Evolutionary conservation across 2,888 invertebrate genomes (phyloP).

Genomic region (Cordylochernes scorpioides): DNA sequence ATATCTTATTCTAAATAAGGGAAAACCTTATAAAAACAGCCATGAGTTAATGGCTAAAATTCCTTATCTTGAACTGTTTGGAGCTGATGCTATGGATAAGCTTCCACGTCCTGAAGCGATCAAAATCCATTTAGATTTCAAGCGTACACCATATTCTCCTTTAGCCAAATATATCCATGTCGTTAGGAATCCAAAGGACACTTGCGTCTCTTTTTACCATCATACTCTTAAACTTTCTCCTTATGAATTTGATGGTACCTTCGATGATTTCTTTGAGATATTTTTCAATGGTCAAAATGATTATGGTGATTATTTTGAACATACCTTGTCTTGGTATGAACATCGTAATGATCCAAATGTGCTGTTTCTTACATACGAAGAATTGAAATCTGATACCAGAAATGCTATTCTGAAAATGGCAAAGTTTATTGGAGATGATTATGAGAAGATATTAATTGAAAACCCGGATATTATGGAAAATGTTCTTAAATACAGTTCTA

Average conservation of each 20-base stretch:
- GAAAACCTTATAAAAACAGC: background rate
- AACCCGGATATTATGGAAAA: background rate
- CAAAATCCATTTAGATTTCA: conserved; percentile 17
- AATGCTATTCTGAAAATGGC: conserved; percentile 12
- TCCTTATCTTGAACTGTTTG: conserved; percentile 2
- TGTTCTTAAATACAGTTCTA: background rate
- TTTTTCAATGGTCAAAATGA: conserved; percentile 20
- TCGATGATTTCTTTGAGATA: conserved; percentile 21
- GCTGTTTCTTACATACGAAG: conserved; percentile 22
- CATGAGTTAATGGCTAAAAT: background rate
- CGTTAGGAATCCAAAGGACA: conserved; percentile 24
- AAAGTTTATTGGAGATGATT: conserved; percentile 11
- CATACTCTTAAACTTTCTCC: conserved; percentile 14
- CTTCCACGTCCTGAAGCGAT: conserved; percentile 3
- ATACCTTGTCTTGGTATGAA: conserved; percentile 10
- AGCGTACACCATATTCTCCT: conserved; percentile 4
- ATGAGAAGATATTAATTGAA: conserved; percentile 1
- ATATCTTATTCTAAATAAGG: background rate
- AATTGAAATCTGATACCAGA: conserved; percentile 18
- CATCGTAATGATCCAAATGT: conserved; percentile 18
- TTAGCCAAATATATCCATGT: conserved; percentile 19
- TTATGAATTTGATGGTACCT: conserved; percentile 10
- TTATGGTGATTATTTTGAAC: conserved; percentile 11
- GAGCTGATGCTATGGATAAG: background rate
- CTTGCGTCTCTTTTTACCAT: conserved; percentile 23